Evolutionary conservation across 2,888 invertebrate genomes (phyloP).

Genomic region (Drosophila acutilabella): DNA sequence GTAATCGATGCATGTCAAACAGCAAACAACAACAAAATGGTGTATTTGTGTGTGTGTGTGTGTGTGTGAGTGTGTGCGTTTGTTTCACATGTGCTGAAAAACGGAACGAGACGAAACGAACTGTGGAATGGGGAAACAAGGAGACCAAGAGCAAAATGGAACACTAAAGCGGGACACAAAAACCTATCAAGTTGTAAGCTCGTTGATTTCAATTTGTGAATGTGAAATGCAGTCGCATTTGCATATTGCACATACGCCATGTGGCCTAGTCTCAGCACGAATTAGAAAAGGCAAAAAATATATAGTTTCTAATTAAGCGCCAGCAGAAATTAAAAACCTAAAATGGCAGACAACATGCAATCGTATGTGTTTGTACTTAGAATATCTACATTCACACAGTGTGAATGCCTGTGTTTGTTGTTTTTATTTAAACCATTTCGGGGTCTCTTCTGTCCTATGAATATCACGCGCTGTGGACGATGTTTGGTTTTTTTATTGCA

Average conservation of each 20-base stretch:
- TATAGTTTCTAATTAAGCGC: slow-evolving; percentile 73
- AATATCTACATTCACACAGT: not conserved
- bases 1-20: slow-evolving; percentile 81
- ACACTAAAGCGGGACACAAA: slow-evolving; percentile 57
- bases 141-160: not conserved
- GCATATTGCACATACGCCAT: slow-evolving; percentile 74
- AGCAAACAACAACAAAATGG: slow-evolving; percentile 57
- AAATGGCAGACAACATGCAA: slow-evolving; percentile 38
- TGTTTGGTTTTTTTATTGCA: slow-evolving; percentile 50
- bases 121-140: slow-evolving; percentile 12
- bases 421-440: not conserved
- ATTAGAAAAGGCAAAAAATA: slow-evolving; percentile 23
- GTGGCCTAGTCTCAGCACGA: slow-evolving; percentile 30
- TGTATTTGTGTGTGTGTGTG: slow-evolving; percentile 36
- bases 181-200: slow-evolving; percentile 76
- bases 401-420: slow-evolving; percentile 1
- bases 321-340: slow-evolving; percentile 48
- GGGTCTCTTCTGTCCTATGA: slow-evolving; percentile 24
- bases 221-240: slow-evolving; percentile 70
- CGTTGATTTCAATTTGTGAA: slow-evolving; percentile 80
- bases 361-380: not conserved
- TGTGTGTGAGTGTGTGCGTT: slow-evolving; percentile 31
- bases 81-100: slow-evolving; percentile 53
- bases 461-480: slow-evolving; percentile 26
- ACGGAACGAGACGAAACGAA: slow-evolving; percentile 48